Evolutionary conservation across 2,113 vertebrate species (phyloP).

Genomic region (Psittacus erithacus): DNA sequence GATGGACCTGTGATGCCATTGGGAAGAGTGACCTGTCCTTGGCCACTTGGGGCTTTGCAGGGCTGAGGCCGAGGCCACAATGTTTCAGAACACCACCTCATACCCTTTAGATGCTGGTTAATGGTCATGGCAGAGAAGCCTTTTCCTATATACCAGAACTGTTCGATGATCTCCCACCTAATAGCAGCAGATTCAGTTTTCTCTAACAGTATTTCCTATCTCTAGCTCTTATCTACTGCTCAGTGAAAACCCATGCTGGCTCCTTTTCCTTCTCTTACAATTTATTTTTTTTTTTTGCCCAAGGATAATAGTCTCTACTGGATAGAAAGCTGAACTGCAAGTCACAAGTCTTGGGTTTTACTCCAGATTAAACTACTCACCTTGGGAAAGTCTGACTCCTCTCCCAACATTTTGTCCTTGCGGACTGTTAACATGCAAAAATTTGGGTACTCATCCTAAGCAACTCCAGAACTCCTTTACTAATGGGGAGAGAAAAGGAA

Average conservation of each 20-base stretch:
- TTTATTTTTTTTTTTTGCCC: not conserved
- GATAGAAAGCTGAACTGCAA: not conserved
- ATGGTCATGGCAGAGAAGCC: not conserved
- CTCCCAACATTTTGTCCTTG: not conserved
- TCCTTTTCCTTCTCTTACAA: not conserved
- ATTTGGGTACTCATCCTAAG: not conserved
- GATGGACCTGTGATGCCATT: accelerated
- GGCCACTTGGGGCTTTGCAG: not conserved
- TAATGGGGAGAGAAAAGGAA: not conserved
- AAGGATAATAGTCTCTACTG: not conserved
- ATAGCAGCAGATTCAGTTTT: not conserved
- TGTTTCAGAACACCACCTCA: not conserved
- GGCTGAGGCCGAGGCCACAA: accelerated
- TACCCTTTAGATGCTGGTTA: not conserved
- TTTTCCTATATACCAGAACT: not conserved
- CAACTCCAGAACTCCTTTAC: not conserved
- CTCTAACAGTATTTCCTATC: not conserved
- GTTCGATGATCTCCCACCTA: not conserved
- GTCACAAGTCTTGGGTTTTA: not conserved
- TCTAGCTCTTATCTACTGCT: not conserved
- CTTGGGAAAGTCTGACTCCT: not conserved
- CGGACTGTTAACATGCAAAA: not conserved
- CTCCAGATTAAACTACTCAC: not conserved
- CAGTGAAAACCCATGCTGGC: not conserved
- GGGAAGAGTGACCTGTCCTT: not conserved